phyloP scores from a whole-genome alignment of 2,113 vertebrate genomes.

The Scatophagus argus region DNA sequence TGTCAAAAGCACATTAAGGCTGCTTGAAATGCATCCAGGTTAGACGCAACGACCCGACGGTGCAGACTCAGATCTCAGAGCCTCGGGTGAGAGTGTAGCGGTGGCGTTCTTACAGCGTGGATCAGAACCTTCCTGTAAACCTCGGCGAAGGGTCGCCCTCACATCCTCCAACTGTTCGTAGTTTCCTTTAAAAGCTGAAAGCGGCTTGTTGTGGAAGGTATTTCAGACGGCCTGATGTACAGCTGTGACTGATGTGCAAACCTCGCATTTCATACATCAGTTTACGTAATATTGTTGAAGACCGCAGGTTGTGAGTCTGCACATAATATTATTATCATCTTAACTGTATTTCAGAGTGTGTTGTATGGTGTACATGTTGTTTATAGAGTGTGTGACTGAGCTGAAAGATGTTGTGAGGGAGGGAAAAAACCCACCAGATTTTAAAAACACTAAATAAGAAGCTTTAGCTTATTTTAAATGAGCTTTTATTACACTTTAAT shows the following conservation, averaged over 20 bases:
- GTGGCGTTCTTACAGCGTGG: background rate
- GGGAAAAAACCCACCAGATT: background rate
- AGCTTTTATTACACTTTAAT: background rate
- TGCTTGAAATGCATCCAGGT: constrained; percentile 6
- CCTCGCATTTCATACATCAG: background rate
- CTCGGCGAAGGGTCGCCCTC: background rate
- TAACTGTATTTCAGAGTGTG: background rate
- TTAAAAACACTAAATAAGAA: background rate
- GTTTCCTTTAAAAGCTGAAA: background rate
- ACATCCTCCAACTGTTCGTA: background rate
- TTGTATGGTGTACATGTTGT: constrained; percentile 1
- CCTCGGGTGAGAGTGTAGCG: background rate
- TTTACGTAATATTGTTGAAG: background rate
- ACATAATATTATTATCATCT: background rate
- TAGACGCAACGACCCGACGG: background rate
- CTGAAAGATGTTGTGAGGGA: background rate
- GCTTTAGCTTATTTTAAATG: background rate
- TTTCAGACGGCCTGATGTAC: background rate
- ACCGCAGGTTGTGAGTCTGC: background rate
- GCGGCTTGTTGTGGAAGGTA: background rate
- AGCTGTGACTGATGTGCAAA: background rate
- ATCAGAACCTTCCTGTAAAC: background rate
- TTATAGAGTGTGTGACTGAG: background rate
- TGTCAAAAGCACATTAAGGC: background rate
- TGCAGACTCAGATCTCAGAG: background rate